Evolutionary conservation across 2,797 vertebrate genomes (phyloP).

Genomic region (Lacerta agilis): DNA sequence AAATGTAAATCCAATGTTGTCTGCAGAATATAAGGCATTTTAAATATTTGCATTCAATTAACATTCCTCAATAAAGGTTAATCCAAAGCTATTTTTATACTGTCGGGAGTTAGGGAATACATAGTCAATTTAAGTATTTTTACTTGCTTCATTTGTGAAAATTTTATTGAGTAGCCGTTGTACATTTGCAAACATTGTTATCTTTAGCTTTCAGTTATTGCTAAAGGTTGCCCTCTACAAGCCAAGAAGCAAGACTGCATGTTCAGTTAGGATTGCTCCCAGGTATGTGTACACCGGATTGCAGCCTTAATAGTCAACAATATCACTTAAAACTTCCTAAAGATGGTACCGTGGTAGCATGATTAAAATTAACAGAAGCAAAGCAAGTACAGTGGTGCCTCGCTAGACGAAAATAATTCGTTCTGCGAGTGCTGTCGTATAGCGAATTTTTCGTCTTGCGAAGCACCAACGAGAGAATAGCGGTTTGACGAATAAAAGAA

Average conservation of each 20-base stretch:
- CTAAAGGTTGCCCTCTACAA: neutral
- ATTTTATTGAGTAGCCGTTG: neutral
- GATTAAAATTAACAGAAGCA: neutral
- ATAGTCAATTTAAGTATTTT: neutral
- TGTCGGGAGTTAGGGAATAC: neutral
- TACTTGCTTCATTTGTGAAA: neutral
- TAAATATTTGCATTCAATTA: constrained; percentile 16
- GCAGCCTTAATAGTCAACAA: neutral
- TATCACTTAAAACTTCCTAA: neutral
- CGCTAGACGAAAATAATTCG: no score
- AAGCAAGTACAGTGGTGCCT: no score
- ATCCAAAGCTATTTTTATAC: constrained; percentile 4
- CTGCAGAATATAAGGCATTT: neutral
- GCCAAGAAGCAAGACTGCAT: neutral
- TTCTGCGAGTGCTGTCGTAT: no score
- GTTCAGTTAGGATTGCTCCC: neutral
- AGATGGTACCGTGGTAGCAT: neutral
- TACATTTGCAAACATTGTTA: neutral
- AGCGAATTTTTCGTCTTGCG: no score
- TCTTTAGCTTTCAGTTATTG: neutral
- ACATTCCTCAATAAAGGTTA: constrained; percentile 2
- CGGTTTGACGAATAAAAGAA: no score
- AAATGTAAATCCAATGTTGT: neutral
- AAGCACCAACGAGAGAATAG: no score
- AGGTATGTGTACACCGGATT: neutral